Evolutionary conservation across 2,113 vertebrate genomes (phyloP), one percentile per base, ranked within the genome.

Genomic region (Phrynocephalus versicolor): DNA sequence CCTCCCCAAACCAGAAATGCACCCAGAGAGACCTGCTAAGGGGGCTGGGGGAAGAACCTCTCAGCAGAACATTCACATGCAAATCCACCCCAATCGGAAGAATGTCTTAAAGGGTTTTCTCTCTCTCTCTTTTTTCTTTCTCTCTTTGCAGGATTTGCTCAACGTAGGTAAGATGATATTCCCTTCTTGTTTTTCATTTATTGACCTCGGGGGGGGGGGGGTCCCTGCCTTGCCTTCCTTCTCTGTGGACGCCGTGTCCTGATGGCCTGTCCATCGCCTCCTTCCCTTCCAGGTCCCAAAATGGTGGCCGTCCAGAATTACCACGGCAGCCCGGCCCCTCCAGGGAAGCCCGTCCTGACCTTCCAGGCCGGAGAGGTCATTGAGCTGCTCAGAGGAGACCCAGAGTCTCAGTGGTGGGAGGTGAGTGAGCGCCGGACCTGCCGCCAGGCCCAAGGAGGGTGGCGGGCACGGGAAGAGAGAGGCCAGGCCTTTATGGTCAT

Each of bases 221-320:
- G n/a, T n/a, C n/a, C n/a, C n/a, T n/a, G n/a, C n/a, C n/a, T n/a
- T n/a, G n/a, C n/a, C n/a, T n/a, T n/a, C n/a, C n/a, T n/a, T n/a
- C n/a, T n/a, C n/a, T n/a, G n/a, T n/a, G n/a, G n/a, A n/a, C n/a
- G n/a, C n/a, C n/a, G n/a, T n/a, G n/a, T n/a, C n/a, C n/a, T n/a
- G n/a, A n/a, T n/a, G n/a, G n/a, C n/a, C n/a, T n/a, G n/a, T n/a
- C n/a, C 27, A 27, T 25, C 1, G 1, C 72, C 23, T 21, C 67
- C 27, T 25, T 88, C 41, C 27, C 82, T 1, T 1, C 60, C 73
- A 99, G 99, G 99, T 90, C 99, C 99, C 78, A 99, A 97, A 94
- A 99, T 99, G 98, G 97, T 99, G 89, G 98, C 98, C 0, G 94
- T 98, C 71, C 98, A 98, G 95, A 98, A 97, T 91, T 99, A 99